Evolutionary conservation across 2,888 invertebrate genomes (phyloP), one percentile per base, ranked within the genome.

Genomic region (Caenorhabditis virilis): DNA sequence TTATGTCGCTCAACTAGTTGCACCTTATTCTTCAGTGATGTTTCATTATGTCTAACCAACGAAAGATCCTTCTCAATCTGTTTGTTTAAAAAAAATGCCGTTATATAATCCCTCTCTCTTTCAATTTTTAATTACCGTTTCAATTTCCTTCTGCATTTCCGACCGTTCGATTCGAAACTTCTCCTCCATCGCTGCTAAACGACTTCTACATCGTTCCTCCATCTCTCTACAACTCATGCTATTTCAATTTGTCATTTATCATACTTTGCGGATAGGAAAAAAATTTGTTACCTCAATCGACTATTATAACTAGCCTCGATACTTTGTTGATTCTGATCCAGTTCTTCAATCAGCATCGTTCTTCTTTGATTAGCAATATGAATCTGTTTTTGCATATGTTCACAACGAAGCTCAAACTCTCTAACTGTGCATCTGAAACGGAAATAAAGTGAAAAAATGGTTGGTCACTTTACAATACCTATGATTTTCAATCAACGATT

Each of bases 231-330:
- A 64, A 51, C 15, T 20, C n/a, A 1, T n/a, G 25, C 16, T 5
- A 18, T 38, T 38, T 18, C 16, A 30, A 30, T 30, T 13, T 6
- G 13, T 30, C 13, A 46, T 22, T 30, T 30, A 6, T 5, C 6
- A 39, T 39, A 18, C 11, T 39, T 39, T 39, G 25, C 16, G 15
- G 23, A 20, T 39, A 36, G 5, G n/a, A 13, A 7, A 13, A 5
- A 20, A 5, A 22, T 56, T 47, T 48, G 23, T 49, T 57, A 66
- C 76, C 63, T 55, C 27, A 73, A 41, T 47, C 70, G 38, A 57
- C 66, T 66, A 36, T 76, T 72, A 48, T 72, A 76, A 30, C 72
- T 67, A 26, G 72, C 72, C 50, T 76, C 76, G 43, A 76, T 74
- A 51, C 68, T 68, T 47, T 68, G 59, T 45, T 76, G 76, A 41